Evolutionary conservation across 1,140 invertebrate species (phyloP).

Genomic region (Physella acuta): DNA sequence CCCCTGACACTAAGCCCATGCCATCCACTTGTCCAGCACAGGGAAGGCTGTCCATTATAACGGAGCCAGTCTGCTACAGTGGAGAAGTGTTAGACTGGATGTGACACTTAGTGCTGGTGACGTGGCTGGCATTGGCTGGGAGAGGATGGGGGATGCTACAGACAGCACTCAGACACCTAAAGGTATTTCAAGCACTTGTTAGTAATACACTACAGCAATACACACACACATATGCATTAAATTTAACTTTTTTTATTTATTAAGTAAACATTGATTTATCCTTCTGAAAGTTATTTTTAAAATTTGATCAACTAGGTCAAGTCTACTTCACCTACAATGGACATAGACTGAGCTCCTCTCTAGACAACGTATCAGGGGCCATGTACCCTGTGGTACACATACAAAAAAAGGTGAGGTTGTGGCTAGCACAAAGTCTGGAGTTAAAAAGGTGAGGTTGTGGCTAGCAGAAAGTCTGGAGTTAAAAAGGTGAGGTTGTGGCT

Average conservation of each 20-base stretch:
- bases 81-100: constrained; percentile 58
- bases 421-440: too few species aligned
- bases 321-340: constrained; percentile 60
- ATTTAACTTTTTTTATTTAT: neutral
- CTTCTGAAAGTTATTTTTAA: neutral
- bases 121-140: constrained; percentile 60
- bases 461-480: too few species aligned
- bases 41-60: constrained; percentile 61
- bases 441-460: too few species aligned
- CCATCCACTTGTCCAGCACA: constrained; percentile 39
- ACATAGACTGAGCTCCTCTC: constrained; percentile 40
- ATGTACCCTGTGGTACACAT: constrained; percentile 61
- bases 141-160: constrained; percentile 46
- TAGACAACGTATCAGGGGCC: constrained; percentile 57
- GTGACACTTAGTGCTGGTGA: constrained; percentile 53
- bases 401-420: constrained; percentile 60
- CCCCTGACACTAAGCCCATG: too few species aligned
- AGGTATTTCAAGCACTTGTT: too few species aligned
- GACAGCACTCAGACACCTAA: constrained; percentile 40
- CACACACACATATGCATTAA: neutral
- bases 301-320: constrained; percentile 34
- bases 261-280: neutral
- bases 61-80: constrained; percentile 58
- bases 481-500: too few species aligned
- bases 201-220: neutral